Percentiles rank a stretch among this genome's conserved stretches.
Evolutionary conservation across 2,797 vertebrate genomes (phyloP).

Genomic region (Rallus crepitans): DNA sequence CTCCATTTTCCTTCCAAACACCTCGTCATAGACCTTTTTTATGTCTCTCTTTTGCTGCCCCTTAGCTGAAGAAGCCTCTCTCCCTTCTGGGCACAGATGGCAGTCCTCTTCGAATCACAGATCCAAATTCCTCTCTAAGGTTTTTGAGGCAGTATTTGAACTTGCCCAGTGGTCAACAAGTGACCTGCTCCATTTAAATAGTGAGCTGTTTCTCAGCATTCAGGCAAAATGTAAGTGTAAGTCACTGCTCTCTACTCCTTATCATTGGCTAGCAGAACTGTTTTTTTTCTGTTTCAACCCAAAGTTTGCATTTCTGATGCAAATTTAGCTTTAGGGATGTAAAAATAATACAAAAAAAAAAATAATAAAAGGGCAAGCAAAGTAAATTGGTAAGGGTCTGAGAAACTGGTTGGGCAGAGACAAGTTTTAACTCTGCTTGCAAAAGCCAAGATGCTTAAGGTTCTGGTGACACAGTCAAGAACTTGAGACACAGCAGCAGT

Average conservation of each 20-base stretch:
- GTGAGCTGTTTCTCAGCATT: neutral
- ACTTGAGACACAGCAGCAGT: slow-evolving; percentile 23
- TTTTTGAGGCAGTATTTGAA: neutral
- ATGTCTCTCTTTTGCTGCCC: neutral
- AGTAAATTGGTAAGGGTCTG: neutral
- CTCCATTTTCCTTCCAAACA: neutral
- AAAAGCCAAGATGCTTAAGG: neutral
- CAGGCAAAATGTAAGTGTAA: neutral
- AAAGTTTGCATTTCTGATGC: neutral
- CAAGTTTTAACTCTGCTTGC: neutral
- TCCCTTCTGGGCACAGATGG: neutral
- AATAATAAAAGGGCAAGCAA: neutral
- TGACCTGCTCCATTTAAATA: neutral
- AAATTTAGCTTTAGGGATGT: neutral
- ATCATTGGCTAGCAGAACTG: neutral
- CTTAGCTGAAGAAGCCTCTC: neutral
- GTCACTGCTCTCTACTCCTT: neutral
- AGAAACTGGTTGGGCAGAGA: slow-evolving; percentile 15
- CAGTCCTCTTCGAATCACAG: neutral
- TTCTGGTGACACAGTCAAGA: slow-evolving; percentile 9
- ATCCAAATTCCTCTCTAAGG: neutral
- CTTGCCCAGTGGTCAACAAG: neutral
- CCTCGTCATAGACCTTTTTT: neutral
- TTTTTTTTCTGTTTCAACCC: neutral
- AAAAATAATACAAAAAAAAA: neutral